These are phyloP conservation scores for Lutjanus argentimaculatus DNA, from an alignment of 2,797 vertebrate species.

Conservation along the genomic window DNA sequence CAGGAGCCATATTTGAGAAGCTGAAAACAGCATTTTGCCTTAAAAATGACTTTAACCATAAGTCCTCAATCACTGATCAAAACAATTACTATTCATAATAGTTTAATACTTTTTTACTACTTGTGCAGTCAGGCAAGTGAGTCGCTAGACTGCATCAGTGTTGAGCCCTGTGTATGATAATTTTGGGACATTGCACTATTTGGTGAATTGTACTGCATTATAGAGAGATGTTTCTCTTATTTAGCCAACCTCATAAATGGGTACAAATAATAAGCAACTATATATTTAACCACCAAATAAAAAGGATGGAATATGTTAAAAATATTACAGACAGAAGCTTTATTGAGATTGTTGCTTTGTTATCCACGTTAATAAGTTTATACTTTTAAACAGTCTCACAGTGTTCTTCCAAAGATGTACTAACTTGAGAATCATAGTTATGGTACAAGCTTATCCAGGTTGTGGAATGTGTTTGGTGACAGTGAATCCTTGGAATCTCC, in stretches of 20 bases:
- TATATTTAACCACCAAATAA: not conserved
- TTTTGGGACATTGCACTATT: too few species aligned
- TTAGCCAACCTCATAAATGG: not conserved
- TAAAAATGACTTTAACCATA: too few species aligned
- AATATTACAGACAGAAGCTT: not conserved
- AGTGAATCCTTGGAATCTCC: constrained; percentile 7
- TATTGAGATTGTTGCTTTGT: not conserved
- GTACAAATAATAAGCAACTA: not conserved
- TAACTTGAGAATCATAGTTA: not conserved
- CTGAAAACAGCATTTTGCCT: too few species aligned
- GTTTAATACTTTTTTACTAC: too few species aligned
- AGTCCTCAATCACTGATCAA: too few species aligned
- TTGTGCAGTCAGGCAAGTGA: too few species aligned
- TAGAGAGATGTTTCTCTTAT: not conserved
- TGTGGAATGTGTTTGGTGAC: constrained; percentile 17
- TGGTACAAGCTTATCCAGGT: not conserved
- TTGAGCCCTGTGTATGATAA: too few species aligned
- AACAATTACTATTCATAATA: too few species aligned
- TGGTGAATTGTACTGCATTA: not conserved
- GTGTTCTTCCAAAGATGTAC: not conserved
- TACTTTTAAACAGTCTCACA: not conserved
- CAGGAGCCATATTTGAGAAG: too few species aligned
- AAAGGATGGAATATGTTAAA: not conserved
- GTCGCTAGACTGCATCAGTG: too few species aligned
- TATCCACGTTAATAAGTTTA: not conserved